Percentiles rank a stretch among this genome's conserved stretches.
Conservation (phyloP, 1,140 invertebrate species). For the Oppia nitens region DNA sequence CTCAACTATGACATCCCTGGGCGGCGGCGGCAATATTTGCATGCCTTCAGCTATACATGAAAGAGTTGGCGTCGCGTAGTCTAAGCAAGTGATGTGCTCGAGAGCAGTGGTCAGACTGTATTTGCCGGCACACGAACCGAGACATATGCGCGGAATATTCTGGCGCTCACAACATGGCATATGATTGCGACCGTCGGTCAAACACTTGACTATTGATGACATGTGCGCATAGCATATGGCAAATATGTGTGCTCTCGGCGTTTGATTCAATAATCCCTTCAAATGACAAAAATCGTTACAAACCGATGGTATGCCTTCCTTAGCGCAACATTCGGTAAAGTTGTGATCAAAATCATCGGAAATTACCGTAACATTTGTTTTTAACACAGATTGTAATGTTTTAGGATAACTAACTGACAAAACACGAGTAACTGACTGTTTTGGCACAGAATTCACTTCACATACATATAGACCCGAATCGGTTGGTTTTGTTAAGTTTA, state of each 20-base stretch:
- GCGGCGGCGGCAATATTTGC: conserved; percentile 40
- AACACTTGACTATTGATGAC: conserved; percentile 48
- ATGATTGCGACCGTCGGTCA: conserved; percentile 57
- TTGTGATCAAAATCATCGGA: conserved; percentile 41
- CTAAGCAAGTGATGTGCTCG: conserved; percentile 60
- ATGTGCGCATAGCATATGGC: conserved; percentile 52
- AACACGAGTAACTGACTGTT: conserved; percentile 51
- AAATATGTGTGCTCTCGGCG: conserved; percentile 52
- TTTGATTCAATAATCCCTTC: conserved; percentile 55
- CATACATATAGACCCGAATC: conserved; percentile 63
- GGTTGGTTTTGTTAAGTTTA: conserved; percentile 42
- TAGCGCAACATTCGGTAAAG: conserved; percentile 43
- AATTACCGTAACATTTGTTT: conserved; percentile 13
- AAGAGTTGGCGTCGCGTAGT: conserved; percentile 58
- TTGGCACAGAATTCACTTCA: conserved; percentile 60
- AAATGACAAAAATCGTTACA: conserved; percentile 64
- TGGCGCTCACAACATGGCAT: conserved; percentile 61
- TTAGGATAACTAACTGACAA: conserved; percentile 33
- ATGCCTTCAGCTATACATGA: conserved; percentile 35
- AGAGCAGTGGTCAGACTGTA: conserved; percentile 64
- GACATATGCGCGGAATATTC: conserved; percentile 59
- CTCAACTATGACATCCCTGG: conserved; percentile 47
- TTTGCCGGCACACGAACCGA: conserved; percentile 60
- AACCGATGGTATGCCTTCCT: conserved; percentile 41
- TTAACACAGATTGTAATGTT: conserved; percentile 26